phyloP scores from a whole-genome alignment of 1,140 invertebrate species.

The Drosophila novamexicana region DNA sequence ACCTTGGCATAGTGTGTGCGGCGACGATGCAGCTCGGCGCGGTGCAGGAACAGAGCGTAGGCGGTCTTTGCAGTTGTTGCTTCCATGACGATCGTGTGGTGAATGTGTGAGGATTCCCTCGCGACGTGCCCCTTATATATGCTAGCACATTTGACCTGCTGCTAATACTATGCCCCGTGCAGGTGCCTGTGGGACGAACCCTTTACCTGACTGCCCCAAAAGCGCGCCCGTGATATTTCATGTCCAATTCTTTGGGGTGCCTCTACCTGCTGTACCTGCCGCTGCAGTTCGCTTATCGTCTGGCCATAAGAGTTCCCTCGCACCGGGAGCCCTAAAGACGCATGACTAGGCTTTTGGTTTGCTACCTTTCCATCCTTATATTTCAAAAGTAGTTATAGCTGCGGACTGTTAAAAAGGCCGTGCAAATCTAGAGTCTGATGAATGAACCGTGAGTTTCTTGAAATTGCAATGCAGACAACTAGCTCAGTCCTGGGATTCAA shows the following conservation, averaged over 20 bases:
- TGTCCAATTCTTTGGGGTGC: slow-evolving; percentile 47
- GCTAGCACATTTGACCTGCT: neutral
- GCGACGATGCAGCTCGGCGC: slow-evolving; percentile 62
- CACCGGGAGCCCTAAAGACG: too few species aligned
- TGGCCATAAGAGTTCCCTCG: too few species aligned
- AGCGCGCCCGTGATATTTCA: slow-evolving; percentile 45
- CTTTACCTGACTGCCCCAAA: slow-evolving; percentile 10
- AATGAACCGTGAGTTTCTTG: too few species aligned
- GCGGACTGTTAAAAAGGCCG: too few species aligned
- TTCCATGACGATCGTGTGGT: slow-evolving; percentile 49
- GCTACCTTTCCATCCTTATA: too few species aligned
- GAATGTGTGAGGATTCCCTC: slow-evolving; percentile 28
- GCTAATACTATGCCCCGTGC: neutral
- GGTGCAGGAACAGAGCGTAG: slow-evolving; percentile 68
- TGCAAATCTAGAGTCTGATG: too few species aligned
- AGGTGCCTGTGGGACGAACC: slow-evolving; percentile 12
- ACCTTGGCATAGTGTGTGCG: slow-evolving; percentile 36
- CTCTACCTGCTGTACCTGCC: slow-evolving; percentile 22
- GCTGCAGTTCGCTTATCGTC: slow-evolving; percentile 22
- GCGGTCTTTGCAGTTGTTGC: slow-evolving; percentile 37
- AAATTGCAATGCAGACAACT: too few species aligned
- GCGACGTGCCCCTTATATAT: slow-evolving; percentile 19
- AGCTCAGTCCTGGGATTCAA: too few species aligned
- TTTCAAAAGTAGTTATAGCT: too few species aligned
- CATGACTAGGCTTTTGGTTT: too few species aligned